Evolutionary conservation across 2,888 invertebrate species (phyloP).

Genomic region (Anthrax anthrax): DNA sequence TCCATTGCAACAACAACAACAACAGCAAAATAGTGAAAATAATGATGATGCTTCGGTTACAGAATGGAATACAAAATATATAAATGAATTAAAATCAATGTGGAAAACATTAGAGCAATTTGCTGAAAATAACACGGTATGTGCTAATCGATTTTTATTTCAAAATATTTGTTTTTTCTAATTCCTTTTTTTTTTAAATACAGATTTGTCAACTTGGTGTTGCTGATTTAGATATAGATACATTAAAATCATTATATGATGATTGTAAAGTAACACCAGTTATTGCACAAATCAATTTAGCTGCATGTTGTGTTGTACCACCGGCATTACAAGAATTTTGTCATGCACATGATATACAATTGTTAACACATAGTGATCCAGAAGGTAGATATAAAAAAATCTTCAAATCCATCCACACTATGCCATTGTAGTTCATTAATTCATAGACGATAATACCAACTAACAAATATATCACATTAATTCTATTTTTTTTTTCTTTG

Average conservation of each 20-base stretch:
- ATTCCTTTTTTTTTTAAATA: neutral
- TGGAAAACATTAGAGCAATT: slow-evolving; percentile 68
- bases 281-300: slow-evolving; percentile 85
- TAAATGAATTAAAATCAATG: slow-evolving; percentile 54
- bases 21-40: slow-evolving; percentile 6
- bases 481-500: too few relatives aligned
- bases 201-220: slow-evolving; percentile 61
- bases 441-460: too few relatives aligned
- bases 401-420: too few relatives aligned
- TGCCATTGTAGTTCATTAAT: neutral
- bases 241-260: slow-evolving; percentile 59
- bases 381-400: slow-evolving; percentile 46
- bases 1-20: slow-evolving; percentile 24
- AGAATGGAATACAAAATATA: slow-evolving; percentile 37
- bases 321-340: slow-evolving; percentile 80
- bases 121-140: slow-evolving; percentile 46
- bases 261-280: slow-evolving; percentile 68
- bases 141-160: neutral
- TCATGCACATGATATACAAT: slow-evolving; percentile 76
- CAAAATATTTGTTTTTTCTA: neutral
- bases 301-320: slow-evolving; percentile 89
- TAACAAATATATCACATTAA: too few relatives aligned
- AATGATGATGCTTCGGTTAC: slow-evolving; percentile 18
- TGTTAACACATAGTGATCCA: slow-evolving; percentile 92
- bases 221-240: slow-evolving; percentile 74